phyloP scores from a whole-genome alignment of 2,797 vertebrate species.

The Delichon dasypus region DNA sequence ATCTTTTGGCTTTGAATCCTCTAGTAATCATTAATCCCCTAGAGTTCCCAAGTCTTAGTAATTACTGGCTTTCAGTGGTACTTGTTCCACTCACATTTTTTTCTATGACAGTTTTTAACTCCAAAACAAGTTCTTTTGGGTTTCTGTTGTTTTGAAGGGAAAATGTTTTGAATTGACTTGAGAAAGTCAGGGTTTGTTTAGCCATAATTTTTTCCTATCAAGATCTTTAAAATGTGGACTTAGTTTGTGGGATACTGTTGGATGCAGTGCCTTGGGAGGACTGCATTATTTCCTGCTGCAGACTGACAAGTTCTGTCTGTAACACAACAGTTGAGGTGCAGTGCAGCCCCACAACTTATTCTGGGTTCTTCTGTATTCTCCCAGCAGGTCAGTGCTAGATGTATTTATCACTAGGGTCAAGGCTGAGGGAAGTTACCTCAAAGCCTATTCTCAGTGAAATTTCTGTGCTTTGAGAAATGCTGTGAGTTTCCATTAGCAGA shows the following conservation, averaged over 20 bases:
- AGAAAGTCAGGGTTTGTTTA: background rate
- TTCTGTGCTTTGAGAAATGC: no score
- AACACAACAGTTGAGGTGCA: background rate
- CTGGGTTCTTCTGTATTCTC: background rate
- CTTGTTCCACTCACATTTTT: slow-evolving; percentile 1
- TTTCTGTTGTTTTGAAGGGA: slow-evolving; percentile 10
- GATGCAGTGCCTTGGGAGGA: background rate
- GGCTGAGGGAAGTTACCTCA: background rate
- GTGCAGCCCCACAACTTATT: background rate
- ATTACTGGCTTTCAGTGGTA: background rate
- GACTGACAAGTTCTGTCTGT: background rate
- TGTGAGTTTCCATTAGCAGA: background rate
- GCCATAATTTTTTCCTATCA: background rate
- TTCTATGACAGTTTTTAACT: slow-evolving; percentile 11
- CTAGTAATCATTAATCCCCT: background rate
- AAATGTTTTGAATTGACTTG: background rate
- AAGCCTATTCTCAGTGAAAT: background rate
- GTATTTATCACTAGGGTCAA: background rate
- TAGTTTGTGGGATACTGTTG: background rate
- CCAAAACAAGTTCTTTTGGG: background rate
- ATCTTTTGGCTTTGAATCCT: background rate
- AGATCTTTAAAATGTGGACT: background rate
- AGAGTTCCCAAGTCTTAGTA: background rate
- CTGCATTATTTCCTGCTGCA: background rate
- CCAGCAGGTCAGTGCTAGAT: background rate